A percentile compares a stretch with the other conserved stretches of the same genome.
Conservation (phyloP, 1,140 invertebrate genomes). For the Neodiprion lecontei region DNA sequence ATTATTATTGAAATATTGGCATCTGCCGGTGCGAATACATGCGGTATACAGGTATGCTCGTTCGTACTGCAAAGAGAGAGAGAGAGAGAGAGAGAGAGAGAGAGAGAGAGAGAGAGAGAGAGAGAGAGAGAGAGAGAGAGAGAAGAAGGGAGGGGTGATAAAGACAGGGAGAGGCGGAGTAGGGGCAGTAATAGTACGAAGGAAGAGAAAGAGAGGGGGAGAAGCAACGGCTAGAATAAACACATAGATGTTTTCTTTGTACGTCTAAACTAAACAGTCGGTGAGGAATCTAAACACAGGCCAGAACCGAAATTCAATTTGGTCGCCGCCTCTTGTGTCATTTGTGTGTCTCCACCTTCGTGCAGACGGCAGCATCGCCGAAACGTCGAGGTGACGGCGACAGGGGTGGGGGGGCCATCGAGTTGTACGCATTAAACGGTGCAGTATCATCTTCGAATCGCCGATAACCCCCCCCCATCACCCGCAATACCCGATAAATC, state of each 20-base stretch:
- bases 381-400: neutral
- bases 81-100: conserved; percentile 13
- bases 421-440: neutral
- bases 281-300: conserved; percentile 68
- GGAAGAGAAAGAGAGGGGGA: conserved; percentile 35
- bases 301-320: conserved; percentile 67
- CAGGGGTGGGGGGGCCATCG: neutral
- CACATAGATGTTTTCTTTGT: conserved; percentile 70
- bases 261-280: conserved; percentile 69
- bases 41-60: no score
- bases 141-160: conserved; percentile 12
- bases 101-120: neutral
- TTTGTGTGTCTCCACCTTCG: neutral
- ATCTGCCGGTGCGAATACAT: no score
- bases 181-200: conserved; percentile 24
- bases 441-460: no score
- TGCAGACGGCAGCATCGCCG: neutral
- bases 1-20: no score
- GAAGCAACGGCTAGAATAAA: conserved; percentile 67
- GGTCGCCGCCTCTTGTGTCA: conserved; percentile 51
- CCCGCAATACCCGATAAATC: no score
- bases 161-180: conserved; percentile 27
- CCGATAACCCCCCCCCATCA: no score
- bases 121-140: conserved; percentile 18
- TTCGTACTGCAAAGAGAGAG: neutral